Evolutionary conservation across 2,113 vertebrate genomes (phyloP).

Genomic region (Pampusana beccarii): DNA sequence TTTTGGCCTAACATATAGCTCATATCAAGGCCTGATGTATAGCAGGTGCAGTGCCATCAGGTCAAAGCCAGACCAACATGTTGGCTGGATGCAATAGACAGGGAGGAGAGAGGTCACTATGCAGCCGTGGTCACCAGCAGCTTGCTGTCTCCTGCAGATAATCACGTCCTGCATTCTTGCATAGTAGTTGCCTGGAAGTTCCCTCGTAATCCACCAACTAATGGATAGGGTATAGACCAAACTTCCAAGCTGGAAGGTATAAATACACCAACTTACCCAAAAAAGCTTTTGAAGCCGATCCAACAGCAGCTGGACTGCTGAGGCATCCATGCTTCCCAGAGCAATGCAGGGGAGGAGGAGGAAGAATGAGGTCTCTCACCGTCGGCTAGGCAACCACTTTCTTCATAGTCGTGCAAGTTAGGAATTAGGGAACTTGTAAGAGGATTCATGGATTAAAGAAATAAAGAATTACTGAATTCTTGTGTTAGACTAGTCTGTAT

Average conservation of each 20-base stretch:
- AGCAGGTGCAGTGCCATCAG: accelerated
- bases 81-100: accelerated
- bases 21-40: neutral
- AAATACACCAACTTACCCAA: neutral
- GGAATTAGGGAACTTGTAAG: neutral
- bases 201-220: neutral
- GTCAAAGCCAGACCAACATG: neutral
- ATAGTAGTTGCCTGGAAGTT: neutral
- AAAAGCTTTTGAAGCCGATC: neutral
- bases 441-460: neutral
- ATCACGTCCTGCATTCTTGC: neutral
- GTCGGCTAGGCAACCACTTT: neutral
- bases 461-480: neutral
- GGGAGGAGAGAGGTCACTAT: neutral
- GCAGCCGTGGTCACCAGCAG: neutral
- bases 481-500: neutral
- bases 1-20: neutral
- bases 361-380: neutral
- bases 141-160: neutral
- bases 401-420: accelerated
- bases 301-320: neutral
- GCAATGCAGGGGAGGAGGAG: neutral
- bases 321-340: neutral
- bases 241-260: neutral
- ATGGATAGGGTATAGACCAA: neutral